A percentile compares a stretch with the other conserved stretches of the same genome.
Conservation (phyloP, 2,888 invertebrate species). For the Epistrophe grossulariae region DNA sequence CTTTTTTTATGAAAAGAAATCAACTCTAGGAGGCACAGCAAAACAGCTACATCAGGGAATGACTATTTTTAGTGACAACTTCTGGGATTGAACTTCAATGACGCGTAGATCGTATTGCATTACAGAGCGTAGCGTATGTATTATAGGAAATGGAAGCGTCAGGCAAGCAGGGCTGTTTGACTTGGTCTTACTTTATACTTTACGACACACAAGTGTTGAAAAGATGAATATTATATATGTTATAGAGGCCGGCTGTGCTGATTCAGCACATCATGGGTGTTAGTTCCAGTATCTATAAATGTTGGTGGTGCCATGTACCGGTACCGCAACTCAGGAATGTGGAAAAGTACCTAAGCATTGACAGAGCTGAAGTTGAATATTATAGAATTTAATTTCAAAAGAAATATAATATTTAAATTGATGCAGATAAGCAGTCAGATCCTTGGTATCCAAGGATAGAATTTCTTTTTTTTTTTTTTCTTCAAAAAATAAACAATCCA, state of each 20-base stretch:
- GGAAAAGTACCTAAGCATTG: not conserved
- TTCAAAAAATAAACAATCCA: not conserved
- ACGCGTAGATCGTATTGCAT: slow-evolving; percentile 71
- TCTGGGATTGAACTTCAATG: slow-evolving; percentile 67
- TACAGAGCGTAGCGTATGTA: not conserved
- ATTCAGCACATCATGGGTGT: not conserved
- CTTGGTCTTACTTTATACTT: not conserved
- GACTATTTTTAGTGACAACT: slow-evolving; percentile 61
- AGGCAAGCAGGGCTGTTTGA: not conserved
- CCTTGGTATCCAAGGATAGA: slow-evolving; percentile 7
- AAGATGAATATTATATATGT: slow-evolving; percentile 9
- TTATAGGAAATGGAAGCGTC: slow-evolving; percentile 3
- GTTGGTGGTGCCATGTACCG: not conserved
- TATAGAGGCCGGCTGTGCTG: slow-evolving; percentile 12
- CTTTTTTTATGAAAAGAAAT: slow-evolving; percentile 36
- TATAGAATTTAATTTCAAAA: slow-evolving; percentile 5
- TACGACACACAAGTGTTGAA: slow-evolving; percentile 16
- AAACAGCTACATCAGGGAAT: slow-evolving; percentile 14
- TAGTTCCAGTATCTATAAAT: not conserved
- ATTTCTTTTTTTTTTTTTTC: not conserved
- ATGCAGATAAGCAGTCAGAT: slow-evolving; percentile 12
- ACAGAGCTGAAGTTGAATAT: not conserved
- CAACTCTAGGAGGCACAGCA: slow-evolving; percentile 28
- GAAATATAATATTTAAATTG: slow-evolving; percentile 30
- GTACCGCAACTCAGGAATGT: slow-evolving; percentile 28